Conservation (phyloP, 2,113 vertebrate genomes). For the Phrynocephalus versicolor region DNA sequence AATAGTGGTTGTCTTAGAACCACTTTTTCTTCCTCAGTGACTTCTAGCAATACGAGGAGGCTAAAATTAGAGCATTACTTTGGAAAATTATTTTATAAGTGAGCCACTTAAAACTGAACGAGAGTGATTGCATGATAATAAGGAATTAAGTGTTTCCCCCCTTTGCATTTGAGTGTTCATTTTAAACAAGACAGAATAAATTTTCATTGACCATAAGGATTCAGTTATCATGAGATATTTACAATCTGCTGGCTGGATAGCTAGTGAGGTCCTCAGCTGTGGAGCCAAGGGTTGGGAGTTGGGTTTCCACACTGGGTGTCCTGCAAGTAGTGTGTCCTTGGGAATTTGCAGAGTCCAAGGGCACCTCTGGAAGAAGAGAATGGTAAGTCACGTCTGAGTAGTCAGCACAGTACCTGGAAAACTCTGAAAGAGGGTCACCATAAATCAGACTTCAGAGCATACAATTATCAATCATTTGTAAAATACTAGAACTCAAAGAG, state of each 20-base stretch:
- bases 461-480: too few species aligned
- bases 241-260: background rate
- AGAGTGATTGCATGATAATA: conserved; percentile 41
- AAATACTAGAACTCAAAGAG: too few species aligned
- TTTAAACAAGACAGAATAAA: conserved; percentile 13
- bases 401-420: too few species aligned
- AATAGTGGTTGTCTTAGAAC: background rate
- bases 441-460: too few species aligned
- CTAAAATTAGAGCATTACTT: conserved; percentile 54
- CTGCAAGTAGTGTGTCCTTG: too few species aligned
- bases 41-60: conserved; percentile 40
- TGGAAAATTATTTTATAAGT: conserved; percentile 47
- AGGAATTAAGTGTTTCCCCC: conserved; percentile 41
- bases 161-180: conserved; percentile 39
- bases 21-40: conserved; percentile 12
- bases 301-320: too few species aligned
- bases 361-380: background rate
- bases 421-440: too few species aligned
- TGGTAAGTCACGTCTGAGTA: background rate
- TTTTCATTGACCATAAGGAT: conserved; percentile 18
- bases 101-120: conserved; percentile 39
- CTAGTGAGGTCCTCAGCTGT: too few species aligned
- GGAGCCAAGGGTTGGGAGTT: too few species aligned
- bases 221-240: conserved; percentile 24
- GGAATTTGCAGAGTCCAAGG: too few species aligned